Percentiles rank a stretch among this genome's conserved stretches.
Conservation (phyloP, 2,113 vertebrate species). For the Corythaeola cristata region DNA sequence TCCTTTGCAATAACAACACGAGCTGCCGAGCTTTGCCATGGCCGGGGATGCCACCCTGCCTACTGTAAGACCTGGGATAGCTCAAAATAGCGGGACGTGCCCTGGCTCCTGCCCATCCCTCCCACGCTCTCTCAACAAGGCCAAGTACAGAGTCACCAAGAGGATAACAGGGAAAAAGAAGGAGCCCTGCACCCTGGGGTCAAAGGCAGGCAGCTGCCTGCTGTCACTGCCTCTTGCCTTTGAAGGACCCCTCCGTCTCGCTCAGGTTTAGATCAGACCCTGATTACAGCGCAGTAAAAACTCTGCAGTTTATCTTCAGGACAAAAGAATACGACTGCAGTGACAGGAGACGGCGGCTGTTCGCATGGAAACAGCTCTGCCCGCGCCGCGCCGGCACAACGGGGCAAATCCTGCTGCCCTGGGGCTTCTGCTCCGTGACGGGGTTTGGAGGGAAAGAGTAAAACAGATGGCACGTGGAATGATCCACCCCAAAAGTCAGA, state of each 20-base stretch:
- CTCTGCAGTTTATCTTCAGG: background rate
- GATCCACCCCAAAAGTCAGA: background rate
- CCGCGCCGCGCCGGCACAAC: accelerated
- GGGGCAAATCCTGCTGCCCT: background rate
- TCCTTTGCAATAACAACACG: background rate
- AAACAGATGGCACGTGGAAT: background rate
- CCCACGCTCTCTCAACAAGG: accelerated
- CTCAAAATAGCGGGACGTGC: accelerated
- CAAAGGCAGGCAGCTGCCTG: background rate
- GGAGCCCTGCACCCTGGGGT: background rate
- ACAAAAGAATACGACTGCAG: background rate
- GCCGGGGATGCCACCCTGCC: accelerated
- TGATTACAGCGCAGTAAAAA: background rate
- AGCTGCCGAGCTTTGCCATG: background rate
- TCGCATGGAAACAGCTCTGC: background rate
- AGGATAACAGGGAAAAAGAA: background rate
- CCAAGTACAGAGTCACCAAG: accelerated
- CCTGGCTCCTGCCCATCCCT: background rate
- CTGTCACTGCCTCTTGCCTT: background rate
- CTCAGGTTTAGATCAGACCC: background rate
- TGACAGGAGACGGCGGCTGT: accelerated
- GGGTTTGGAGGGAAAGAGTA: background rate
- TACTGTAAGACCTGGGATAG: background rate
- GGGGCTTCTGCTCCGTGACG: background rate
- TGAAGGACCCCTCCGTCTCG: background rate